Percentiles rank a stretch among this genome's conserved stretches.
phyloP scores from a whole-genome alignment of 1,140 invertebrate genomes.

The Pectinophora gossypiella region DNA sequence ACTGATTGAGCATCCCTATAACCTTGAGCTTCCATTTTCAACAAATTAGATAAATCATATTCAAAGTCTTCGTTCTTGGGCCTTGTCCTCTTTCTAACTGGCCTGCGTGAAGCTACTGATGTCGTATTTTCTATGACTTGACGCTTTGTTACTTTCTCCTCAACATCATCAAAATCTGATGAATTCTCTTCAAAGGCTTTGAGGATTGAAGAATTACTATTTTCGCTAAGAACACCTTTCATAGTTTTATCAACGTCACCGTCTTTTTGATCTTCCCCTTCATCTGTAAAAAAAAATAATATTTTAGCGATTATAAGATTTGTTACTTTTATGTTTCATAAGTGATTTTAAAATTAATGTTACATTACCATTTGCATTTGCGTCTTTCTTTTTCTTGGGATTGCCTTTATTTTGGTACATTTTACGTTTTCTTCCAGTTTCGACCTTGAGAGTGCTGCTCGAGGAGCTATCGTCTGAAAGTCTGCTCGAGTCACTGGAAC shows the following conservation, averaged over 20 bases:
- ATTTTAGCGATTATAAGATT: too few relatives aligned
- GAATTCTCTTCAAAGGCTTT: slow-evolving; percentile 66
- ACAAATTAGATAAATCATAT: slow-evolving; percentile 78
- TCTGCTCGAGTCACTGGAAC: slow-evolving; percentile 63
- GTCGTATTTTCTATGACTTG: slow-evolving; percentile 17
- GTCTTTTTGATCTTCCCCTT: slow-evolving; percentile 29
- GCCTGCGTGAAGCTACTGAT: slow-evolving; percentile 60
- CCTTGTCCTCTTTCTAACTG: slow-evolving; percentile 79
- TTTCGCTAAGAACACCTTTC: slow-evolving; percentile 24
- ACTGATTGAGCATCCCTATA: slow-evolving; percentile 49
- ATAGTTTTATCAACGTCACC: slow-evolving; percentile 8
- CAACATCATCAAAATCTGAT: slow-evolving; percentile 61
- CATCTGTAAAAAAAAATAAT: slow-evolving; percentile 42
- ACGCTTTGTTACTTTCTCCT: slow-evolving; percentile 42
- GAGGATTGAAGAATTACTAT: slow-evolving; percentile 31
- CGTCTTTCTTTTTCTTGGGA: slow-evolving; percentile 45
- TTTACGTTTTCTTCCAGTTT: slow-evolving; percentile 51
- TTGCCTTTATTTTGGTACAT: slow-evolving; percentile 32
- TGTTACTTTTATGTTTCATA: too few relatives aligned
- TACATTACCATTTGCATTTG: slow-evolving; percentile 41
- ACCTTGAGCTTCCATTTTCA: slow-evolving; percentile 71
- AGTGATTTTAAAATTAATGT: too few relatives aligned
- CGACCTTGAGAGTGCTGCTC: slow-evolving; percentile 44
- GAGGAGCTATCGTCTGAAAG: slow-evolving; percentile 63
- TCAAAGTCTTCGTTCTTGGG: slow-evolving; percentile 81